Conservation (phyloP, 1,140 invertebrate species). For the Hycleus phaleratus region DNA sequence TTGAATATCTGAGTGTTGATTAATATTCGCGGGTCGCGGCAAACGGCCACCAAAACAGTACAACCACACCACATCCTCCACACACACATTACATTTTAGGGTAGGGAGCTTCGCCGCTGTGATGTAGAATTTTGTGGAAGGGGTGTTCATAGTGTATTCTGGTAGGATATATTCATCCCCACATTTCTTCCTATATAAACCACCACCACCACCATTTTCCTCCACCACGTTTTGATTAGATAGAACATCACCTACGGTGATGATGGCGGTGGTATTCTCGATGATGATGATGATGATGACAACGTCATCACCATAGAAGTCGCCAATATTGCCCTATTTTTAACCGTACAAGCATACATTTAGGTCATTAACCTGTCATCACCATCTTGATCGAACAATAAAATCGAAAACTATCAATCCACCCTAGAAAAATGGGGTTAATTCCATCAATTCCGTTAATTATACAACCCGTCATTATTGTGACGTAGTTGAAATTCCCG, state of each 20-base stretch:
- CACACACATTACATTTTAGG: slow-evolving; percentile 30
- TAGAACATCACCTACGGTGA: too few relatives aligned
- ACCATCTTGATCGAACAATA: too few relatives aligned
- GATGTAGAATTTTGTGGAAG: slow-evolving; percentile 42
- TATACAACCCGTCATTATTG: too few relatives aligned
- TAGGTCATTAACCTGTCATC: too few relatives aligned
- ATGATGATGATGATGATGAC: not conserved
- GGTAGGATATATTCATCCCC: slow-evolving; percentile 42
- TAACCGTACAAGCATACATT: too few relatives aligned
- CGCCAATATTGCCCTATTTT: not conserved
- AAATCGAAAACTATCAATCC: too few relatives aligned
- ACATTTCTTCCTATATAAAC: slow-evolving; percentile 35
- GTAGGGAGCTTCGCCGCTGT: slow-evolving; percentile 43
- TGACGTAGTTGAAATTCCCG: too few relatives aligned
- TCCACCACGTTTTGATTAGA: slow-evolving; percentile 32
- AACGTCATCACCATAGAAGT: slow-evolving; percentile 32
- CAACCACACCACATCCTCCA: too few relatives aligned
- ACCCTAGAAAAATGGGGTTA: too few relatives aligned
- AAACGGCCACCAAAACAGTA: too few relatives aligned
- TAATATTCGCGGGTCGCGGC: slow-evolving; percentile 37
- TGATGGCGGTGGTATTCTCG: too few relatives aligned
- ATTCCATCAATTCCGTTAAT: too few relatives aligned
- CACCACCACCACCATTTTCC: slow-evolving; percentile 38
- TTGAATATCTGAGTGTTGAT: not conserved
- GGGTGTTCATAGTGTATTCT: slow-evolving; percentile 40